phyloP scores from a whole-genome alignment of 2,888 invertebrate genomes.

The Gonocerus acuteangulatus region DNA sequence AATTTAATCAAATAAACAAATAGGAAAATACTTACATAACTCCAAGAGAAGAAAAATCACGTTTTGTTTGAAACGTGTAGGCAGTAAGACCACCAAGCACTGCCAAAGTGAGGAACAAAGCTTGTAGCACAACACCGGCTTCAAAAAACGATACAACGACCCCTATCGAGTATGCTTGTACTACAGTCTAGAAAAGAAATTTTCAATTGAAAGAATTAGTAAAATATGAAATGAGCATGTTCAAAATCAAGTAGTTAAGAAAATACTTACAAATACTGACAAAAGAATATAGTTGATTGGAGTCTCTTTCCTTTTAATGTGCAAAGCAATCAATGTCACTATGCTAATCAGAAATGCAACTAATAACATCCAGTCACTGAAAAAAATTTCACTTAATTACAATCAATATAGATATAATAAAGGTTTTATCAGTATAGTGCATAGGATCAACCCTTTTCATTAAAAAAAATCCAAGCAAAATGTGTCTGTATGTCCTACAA shows the following conservation, averaged over 20 bases:
- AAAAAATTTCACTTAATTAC: constrained; percentile 22
- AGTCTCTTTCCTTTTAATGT: constrained; percentile 65
- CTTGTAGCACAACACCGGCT: constrained; percentile 66
- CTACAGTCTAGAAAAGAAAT: constrained; percentile 56
- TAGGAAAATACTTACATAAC: constrained; percentile 66
- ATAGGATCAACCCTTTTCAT: too few relatives aligned
- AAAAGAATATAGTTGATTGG: constrained; percentile 74
- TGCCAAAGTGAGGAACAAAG: constrained; percentile 64
- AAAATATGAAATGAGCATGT: background rate
- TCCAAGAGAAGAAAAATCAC: constrained; percentile 71
- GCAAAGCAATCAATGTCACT: constrained; percentile 58
- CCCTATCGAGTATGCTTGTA: constrained; percentile 70
- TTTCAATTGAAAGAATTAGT: background rate
- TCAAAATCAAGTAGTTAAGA: background rate
- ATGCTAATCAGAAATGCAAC: constrained; percentile 58
- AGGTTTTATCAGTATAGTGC: too few relatives aligned
- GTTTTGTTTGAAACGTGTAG: constrained; percentile 79
- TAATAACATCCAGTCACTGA: constrained; percentile 60
- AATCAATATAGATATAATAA: too few relatives aligned
- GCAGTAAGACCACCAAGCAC: constrained; percentile 66
- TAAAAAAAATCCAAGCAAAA: too few relatives aligned
- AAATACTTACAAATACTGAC: constrained; percentile 64
- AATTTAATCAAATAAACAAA: too few relatives aligned
- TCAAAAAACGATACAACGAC: constrained; percentile 73
- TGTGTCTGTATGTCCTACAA: too few relatives aligned